phyloP scores from a whole-genome alignment of 2,888 invertebrate species.

The Lysandra coridon region DNA sequence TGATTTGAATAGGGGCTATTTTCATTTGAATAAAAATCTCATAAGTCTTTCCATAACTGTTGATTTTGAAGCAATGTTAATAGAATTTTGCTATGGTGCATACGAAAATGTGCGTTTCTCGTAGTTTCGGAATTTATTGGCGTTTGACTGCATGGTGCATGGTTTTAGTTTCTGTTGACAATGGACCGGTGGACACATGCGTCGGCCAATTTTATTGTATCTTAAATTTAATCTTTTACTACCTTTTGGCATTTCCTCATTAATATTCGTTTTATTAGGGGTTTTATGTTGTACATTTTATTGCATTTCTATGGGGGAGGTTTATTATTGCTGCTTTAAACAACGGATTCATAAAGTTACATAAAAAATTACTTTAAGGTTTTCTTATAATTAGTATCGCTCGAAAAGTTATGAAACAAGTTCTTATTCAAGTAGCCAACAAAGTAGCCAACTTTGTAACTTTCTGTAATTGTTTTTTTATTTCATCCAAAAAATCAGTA shows the following conservation, averaged over 20 bases:
- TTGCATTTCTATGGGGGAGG: not conserved
- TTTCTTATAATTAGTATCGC: not conserved
- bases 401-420: not conserved
- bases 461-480: not conserved
- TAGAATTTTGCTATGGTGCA: slow-evolving; percentile 69
- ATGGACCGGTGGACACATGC: slow-evolving; percentile 48
- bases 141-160: slow-evolving; percentile 51
- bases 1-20: slow-evolving; percentile 46
- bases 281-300: slow-evolving; percentile 21
- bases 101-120: slow-evolving; percentile 72
- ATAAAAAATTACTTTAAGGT: not conserved
- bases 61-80: slow-evolving; percentile 47
- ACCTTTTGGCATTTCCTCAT: slow-evolving; percentile 19
- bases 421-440: not conserved
- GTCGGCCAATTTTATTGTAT: slow-evolving; percentile 37
- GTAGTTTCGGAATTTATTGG: slow-evolving; percentile 72
- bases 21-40: slow-evolving; percentile 44
- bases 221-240: slow-evolving; percentile 43
- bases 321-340: not conserved
- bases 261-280: slow-evolving; percentile 25
- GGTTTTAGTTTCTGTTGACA: slow-evolving; percentile 53
- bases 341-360: not conserved
- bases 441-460: not conserved
- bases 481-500: not conserved
- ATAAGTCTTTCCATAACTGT: slow-evolving; percentile 51